A percentile compares a stretch with the other conserved stretches of the same genome.
Conservation (phyloP, 2,888 invertebrate genomes). For the Anthrax anthrax region DNA sequence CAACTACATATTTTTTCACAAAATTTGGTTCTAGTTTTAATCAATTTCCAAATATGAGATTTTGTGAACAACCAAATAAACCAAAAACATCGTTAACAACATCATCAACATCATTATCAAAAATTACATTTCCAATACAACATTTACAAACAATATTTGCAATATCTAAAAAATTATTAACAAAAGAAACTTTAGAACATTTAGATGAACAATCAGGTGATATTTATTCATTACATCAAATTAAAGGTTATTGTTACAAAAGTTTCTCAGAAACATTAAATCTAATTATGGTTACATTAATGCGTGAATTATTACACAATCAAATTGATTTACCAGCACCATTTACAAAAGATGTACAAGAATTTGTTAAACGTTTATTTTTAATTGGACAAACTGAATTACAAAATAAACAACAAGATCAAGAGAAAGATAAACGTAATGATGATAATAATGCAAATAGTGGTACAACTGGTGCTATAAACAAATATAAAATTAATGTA, state of each 20-base stretch:
- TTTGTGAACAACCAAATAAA: slow-evolving; percentile 57
- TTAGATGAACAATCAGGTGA: slow-evolving; percentile 75
- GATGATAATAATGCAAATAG: slow-evolving; percentile 60
- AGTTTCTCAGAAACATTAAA: slow-evolving; percentile 91
- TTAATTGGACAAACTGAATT: slow-evolving; percentile 86
- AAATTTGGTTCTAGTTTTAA: slow-evolving; percentile 89
- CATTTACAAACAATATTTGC: slow-evolving; percentile 68
- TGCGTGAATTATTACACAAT: slow-evolving; percentile 80
- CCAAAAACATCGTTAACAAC: slow-evolving; percentile 37
- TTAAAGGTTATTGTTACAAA: slow-evolving; percentile 78
- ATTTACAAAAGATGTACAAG: slow-evolving; percentile 87
- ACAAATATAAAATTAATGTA: slow-evolving; percentile 87
- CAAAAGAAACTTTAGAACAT: slow-evolving; percentile 65
- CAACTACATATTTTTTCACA: slow-evolving; percentile 74
- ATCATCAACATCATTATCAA: slow-evolving; percentile 43
- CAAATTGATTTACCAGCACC: slow-evolving; percentile 78
- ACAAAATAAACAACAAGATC: slow-evolving; percentile 73
- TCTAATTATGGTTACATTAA: slow-evolving; percentile 78
- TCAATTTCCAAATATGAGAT: slow-evolving; percentile 70
- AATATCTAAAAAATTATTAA: slow-evolving; percentile 69
- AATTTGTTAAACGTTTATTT: slow-evolving; percentile 79
- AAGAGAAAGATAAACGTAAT: slow-evolving; percentile 68
- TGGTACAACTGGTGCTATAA: slow-evolving; percentile 44
- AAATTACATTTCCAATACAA: slow-evolving; percentile 47
- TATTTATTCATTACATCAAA: slow-evolving; percentile 56